Conservation (phyloP, 2,113 vertebrate genomes). For the Coreoperca whiteheadi region DNA sequence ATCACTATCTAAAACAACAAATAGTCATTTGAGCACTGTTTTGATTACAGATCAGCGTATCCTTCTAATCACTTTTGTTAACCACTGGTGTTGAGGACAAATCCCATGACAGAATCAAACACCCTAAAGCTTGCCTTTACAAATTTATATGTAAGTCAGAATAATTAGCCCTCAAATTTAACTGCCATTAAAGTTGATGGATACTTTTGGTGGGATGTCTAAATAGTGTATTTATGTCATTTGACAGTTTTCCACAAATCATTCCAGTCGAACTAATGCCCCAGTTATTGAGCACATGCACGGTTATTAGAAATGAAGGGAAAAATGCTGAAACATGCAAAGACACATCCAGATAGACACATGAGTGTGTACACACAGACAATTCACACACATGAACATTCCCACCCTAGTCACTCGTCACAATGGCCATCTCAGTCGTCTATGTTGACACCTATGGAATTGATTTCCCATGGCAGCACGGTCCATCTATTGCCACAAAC, state of each 20-base stretch:
- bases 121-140: neutral
- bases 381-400: constrained; percentile 12
- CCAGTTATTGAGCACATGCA: neutral
- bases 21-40: neutral
- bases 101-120: neutral
- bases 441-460: constrained; percentile 79
- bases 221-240: neutral
- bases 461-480: constrained; percentile 83
- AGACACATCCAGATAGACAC: neutral
- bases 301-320: neutral
- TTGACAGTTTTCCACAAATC: neutral
- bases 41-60: neutral
- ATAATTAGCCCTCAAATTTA: constrained; percentile 4
- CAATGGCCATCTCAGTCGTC: constrained; percentile 65
- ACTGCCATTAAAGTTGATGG: neutral
- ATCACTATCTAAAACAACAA: neutral
- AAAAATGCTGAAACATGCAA: constrained; percentile 18
- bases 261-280: constrained; percentile 8
- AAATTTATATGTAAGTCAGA: neutral
- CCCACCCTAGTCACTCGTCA: constrained; percentile 29
- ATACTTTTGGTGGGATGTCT: neutral
- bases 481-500: constrained; percentile 79
- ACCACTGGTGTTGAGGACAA: neutral
- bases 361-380: neutral
- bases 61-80: neutral